Base-by-base conservation (phyloP, 2,113 vertebrate species). In the Paraplagusia blochii region DNA sequence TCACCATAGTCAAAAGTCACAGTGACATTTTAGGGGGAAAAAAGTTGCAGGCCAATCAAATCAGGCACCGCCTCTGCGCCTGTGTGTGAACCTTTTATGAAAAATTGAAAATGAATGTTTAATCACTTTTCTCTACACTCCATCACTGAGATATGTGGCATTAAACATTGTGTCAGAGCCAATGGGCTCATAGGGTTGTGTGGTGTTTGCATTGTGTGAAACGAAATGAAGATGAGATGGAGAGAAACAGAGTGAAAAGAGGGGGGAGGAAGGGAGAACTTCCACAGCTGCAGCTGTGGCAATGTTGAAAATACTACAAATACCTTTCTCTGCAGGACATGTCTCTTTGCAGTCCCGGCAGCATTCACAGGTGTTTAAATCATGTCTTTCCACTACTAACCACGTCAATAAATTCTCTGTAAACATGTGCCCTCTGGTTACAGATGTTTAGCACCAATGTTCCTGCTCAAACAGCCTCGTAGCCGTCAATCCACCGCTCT, bases 251-350 rank as follows among this genome's bases (percentile, higher is more conserved):
- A 38, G 39, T 44, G 44, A 48, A 6, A 38, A 19, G 29, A n/a
- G 38, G 38, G 49, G 46, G 14, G n/a, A 22, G 51, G 33, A 44
- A 47, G 17, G 19, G 48, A 19, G 46, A 49, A 13, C 19, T 11
- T 11, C 34, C 67, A 72, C 47, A 58, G 54, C 59, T 67, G 55
- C 63, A 68, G 60, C 52, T 42, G 57, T 64, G 79, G 54, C 59
- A 38, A 42, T 34, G 8, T 62, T 67, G 54, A 73, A 81, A 83
- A 81, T 83, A 72, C 61, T 81, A 68, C 55, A 58, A 60, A 77
- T 57, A 74, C 51, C 59, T 71, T 78, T 69, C 58, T 58, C 68
- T 69, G 55, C 69, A 69, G 16, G 63, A 72, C 70, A n/a, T 75
- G 72, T 69, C 59, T 69, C 56, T 52, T 63, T 47, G 65, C 44